Conservation (phyloP, 2,113 vertebrate genomes). For the Hylia prasina region DNA sequence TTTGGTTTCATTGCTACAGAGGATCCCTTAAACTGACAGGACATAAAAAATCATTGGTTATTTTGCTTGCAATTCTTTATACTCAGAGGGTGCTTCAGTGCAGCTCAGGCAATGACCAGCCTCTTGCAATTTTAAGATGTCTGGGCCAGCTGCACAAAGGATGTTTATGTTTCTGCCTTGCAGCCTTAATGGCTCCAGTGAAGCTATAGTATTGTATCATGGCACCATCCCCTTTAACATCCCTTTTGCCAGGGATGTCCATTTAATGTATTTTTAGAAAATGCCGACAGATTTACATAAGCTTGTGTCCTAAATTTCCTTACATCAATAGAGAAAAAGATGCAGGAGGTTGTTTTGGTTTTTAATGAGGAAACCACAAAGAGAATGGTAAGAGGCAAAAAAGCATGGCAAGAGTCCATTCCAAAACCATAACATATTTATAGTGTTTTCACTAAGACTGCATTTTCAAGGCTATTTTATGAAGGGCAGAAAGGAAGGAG, state of each 20-base stretch:
- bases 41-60: neutral
- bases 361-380: conserved; percentile 16
- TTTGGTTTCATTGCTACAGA: neutral
- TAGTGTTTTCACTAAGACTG: neutral
- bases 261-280: conserved; percentile 31
- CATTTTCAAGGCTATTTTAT: neutral
- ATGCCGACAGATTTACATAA: neutral
- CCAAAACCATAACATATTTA: neutral
- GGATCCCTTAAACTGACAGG: neutral
- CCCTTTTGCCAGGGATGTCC: neutral
- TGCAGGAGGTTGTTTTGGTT: neutral
- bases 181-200: neutral
- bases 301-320: neutral
- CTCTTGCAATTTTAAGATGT: neutral
- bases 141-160: neutral
- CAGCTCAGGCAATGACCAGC: neutral
- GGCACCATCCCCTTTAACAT: neutral
- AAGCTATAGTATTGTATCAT: neutral
- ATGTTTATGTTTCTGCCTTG: neutral
- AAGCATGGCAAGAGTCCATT: neutral
- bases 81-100: neutral
- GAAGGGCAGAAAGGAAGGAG: neutral
- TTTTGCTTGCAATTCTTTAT: neutral
- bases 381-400: neutral
- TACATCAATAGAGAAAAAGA: neutral